Percentiles rank a stretch among this genome's conserved stretches.
phyloP scores from a whole-genome alignment of 1,140 invertebrate species.

The Drosophila burlai region DNA sequence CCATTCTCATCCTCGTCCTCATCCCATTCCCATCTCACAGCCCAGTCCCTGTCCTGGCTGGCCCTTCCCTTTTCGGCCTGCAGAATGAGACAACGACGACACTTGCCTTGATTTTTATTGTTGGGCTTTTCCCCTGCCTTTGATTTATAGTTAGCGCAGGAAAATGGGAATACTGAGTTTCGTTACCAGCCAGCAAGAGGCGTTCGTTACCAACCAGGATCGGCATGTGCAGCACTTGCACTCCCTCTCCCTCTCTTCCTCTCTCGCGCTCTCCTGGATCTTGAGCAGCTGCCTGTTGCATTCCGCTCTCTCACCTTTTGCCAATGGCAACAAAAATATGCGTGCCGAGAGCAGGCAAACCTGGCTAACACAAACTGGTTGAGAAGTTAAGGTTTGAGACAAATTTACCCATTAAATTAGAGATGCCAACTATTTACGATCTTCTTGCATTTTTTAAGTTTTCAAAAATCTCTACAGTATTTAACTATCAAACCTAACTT shows the following conservation, averaged over 20 bases:
- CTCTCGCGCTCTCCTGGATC: constrained; percentile 17
- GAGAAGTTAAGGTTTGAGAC: background rate
- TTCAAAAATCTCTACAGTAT: background rate
- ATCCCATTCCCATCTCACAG: constrained; percentile 24
- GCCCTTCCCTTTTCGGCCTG: constrained; percentile 27
- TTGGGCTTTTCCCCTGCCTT: constrained; percentile 76
- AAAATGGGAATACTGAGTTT: constrained; percentile 33
- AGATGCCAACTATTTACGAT: background rate
- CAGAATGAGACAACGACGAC: constrained; percentile 60
- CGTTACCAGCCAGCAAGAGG: constrained; percentile 5
- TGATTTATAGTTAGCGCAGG: constrained; percentile 74
- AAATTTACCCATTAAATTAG: background rate
- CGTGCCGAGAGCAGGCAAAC: constrained; percentile 32
- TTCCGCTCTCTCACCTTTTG: constrained; percentile 71
- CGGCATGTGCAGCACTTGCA: constrained; percentile 1
- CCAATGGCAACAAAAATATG: constrained; percentile 61
- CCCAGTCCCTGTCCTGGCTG: constrained; percentile 12
- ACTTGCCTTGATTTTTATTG: constrained; percentile 83
- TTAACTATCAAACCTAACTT: background rate
- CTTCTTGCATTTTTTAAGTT: background rate
- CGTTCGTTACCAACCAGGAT: constrained; percentile 10
- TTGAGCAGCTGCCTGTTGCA: constrained; percentile 62
- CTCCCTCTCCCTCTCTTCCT: constrained; percentile 8
- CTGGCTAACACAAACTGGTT: background rate
- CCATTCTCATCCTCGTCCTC: constrained; percentile 2